Base-by-base conservation (phyloP, 92 coral and sea anemone species). In the Porites divaricata region DNA sequence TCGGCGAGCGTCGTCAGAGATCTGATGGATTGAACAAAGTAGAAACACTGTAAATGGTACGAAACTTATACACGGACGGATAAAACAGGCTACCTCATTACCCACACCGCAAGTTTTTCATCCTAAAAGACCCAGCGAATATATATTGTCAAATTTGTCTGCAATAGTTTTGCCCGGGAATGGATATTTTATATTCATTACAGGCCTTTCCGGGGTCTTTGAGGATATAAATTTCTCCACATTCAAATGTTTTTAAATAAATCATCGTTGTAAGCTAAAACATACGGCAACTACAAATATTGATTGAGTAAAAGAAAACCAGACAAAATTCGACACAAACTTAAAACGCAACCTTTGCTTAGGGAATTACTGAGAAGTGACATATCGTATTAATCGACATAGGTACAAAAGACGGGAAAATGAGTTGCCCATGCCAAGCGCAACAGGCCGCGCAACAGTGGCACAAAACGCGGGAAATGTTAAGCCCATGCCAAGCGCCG, bases 1-100 rank as follows among this genome's bases (percentile, higher is more conserved):
- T 91, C 90, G 28, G 96, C 89, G 19, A 96, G 89, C 22, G 76
- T 81, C 19, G 87, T 78, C 67, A 95, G 85, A 4, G 96, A 93
- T 83, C 98, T 95, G 72, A 77, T 9, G 54, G 78, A 28, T 50
- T 67, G 76, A 53, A 22, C 9, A 22, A 70, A 23, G 21, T 16
- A 6, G 69, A 35, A 1, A 79, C 17, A 41, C 4, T 79, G 26
- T 63, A 11, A 52, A 17, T 1, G 6, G 54, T 26, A 35, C 3
- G 45, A 35, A 52, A 22, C n/a, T 28, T 12, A 22, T 7, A 49
- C 45, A 35, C 7, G 45, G 45, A 35, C 45, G 45, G 0, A 35
- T 35, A 6, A 35, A 35, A 35, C 5, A 35, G 45, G 45, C 45
- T 35, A 35, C 45, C 45, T 6, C 45, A 35, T 35, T 35, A 35